Percentiles rank a stretch among this genome's conserved stretches.
Conservation (phyloP, 2,797 vertebrate species). For the Enteromius afrohamiltoni region DNA sequence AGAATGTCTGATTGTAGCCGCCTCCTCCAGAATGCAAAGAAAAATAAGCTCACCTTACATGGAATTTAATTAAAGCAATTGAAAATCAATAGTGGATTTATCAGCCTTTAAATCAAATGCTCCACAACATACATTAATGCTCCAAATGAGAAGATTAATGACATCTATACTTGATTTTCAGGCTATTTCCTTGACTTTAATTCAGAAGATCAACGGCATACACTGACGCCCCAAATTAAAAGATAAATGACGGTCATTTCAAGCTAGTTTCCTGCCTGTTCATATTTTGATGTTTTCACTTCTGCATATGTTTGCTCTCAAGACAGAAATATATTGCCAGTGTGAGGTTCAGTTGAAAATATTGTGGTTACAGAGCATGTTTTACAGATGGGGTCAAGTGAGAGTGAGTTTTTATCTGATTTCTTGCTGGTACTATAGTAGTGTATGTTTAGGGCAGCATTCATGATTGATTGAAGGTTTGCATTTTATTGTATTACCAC, state of each 20-base stretch:
- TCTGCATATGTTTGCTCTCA: background rate
- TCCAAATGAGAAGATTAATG: slow-evolving; percentile 40
- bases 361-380: slow-evolving; percentile 2
- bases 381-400: background rate
- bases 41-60: slow-evolving; percentile 32
- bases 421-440: background rate
- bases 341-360: background rate
- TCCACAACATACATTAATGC: slow-evolving; percentile 41
- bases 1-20: slow-evolving; percentile 48
- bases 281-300: slow-evolving; percentile 22
- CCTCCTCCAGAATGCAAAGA: slow-evolving; percentile 42
- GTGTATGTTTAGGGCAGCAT: background rate
- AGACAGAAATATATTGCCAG: background rate
- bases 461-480: background rate
- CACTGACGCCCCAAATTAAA: slow-evolving; percentile 24
- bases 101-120: slow-evolving; percentile 43
- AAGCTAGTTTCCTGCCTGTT: slow-evolving; percentile 15
- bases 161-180: slow-evolving; percentile 40
- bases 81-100: slow-evolving; percentile 45
- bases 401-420: background rate
- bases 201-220: slow-evolving; percentile 16
- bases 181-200: slow-evolving; percentile 24
- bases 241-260: slow-evolving; percentile 38
- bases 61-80: slow-evolving; percentile 47
- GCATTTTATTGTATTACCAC: background rate